Conservation (phyloP, 2,888 invertebrate genomes). For the Dolichopus griseipennis region DNA sequence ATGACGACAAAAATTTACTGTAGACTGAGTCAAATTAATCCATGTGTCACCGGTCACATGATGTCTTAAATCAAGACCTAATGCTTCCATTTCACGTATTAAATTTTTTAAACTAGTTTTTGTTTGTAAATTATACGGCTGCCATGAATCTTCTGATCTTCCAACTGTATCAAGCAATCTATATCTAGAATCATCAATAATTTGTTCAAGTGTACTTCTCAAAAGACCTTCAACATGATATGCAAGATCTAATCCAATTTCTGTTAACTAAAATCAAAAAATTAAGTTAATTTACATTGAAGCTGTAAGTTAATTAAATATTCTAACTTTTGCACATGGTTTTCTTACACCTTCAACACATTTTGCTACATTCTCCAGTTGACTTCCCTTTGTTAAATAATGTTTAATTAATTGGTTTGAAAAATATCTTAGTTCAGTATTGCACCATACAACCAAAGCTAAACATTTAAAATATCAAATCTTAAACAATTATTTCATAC, state of each 20-base stretch:
- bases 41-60: constrained; percentile 43
- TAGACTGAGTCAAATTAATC: constrained; percentile 41
- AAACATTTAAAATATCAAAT: constrained; percentile 8
- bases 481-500: background rate
- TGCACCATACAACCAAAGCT: constrained; percentile 88
- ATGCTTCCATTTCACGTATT: constrained; percentile 34
- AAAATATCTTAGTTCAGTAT: constrained; percentile 68
- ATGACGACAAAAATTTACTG: constrained; percentile 39
- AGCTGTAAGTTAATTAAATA: background rate
- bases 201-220: constrained; percentile 51
- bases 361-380: constrained; percentile 73
- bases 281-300: constrained; percentile 23
- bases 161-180: constrained; percentile 40
- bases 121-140: constrained; percentile 42
- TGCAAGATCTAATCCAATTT: constrained; percentile 78
- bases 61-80: constrained; percentile 39
- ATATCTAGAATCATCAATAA: constrained; percentile 40
- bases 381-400: constrained; percentile 82
- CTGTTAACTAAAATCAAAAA: constrained; percentile 42
- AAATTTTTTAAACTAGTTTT: constrained; percentile 39
- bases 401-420: constrained; percentile 76
- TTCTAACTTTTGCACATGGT: constrained; percentile 35
- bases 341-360: constrained; percentile 72
- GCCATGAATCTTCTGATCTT: constrained; percentile 42
- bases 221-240: constrained; percentile 85